Evolutionary conservation across 2,797 vertebrate genomes (phyloP), one percentile per base, ranked within the genome.

Genomic region (Karalla daura): DNA sequence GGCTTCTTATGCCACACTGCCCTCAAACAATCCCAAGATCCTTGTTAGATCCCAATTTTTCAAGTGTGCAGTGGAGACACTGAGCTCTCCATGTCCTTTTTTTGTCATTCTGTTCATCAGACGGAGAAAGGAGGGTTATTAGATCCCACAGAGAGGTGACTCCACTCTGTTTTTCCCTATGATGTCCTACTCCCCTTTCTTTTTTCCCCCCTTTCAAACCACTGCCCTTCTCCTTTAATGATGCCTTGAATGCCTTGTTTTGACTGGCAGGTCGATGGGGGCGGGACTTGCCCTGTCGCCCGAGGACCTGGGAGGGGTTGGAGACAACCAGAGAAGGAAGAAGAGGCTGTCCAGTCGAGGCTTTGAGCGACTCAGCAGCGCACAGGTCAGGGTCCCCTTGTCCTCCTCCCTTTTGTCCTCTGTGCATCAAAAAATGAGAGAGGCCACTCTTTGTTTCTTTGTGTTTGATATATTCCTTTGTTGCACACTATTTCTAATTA

Each of bases 251-350:
- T 86, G 71, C 53, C 75, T 70, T 88, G 78, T 86, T 89, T 86
- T 92, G 89, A 90, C 86, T 90, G 88, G 63, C 86, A 98, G 97
- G 91, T 89, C 93, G 0, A 86, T 96, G 79, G 95, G 93, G 88
- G 91, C 90, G 80, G 95, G 94, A 70, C 90, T 96, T 80, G 93
- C 93, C 46, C 85, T 96, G 63, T 93, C 94, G 74, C 95, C 94
- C 0, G 94, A 96, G 0, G 96, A 98, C 80, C 89, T 95, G 1
- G 90, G 86, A 55, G 91, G 89, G 0, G 86, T 91, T 1, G 90
- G 91, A 0, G 95, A 96, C 70, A 91, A 93, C 68, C 91, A 94
- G 55, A 94, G 91, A 85, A 96, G 96, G 86, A 95, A 94, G 83
- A 95, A 90, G 91, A 96, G 94, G 70, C 90, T 96, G 80, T 91